Conservation (phyloP, 2,888 invertebrate species). For the Sarcophaga caerulescens region DNA sequence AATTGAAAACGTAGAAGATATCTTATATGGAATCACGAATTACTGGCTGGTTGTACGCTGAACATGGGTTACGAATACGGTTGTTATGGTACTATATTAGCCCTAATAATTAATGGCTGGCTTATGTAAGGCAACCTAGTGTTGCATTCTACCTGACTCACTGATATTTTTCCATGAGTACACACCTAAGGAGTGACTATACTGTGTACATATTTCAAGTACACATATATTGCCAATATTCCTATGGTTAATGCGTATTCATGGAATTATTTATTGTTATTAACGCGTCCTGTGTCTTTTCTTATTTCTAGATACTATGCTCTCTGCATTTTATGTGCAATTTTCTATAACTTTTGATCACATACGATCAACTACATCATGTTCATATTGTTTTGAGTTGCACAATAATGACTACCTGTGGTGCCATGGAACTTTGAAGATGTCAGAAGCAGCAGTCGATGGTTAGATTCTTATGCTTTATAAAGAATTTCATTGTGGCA, state of each 20-base stretch:
- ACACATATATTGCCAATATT: slow-evolving; percentile 12
- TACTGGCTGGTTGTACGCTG: no score
- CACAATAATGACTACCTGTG: slow-evolving; percentile 64
- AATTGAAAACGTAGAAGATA: no score
- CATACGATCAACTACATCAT: neutral
- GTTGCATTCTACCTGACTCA: no score
- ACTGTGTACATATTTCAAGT: slow-evolving; percentile 10
- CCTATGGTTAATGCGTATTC: slow-evolving; percentile 62
- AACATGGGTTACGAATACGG: no score
- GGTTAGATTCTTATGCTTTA: slow-evolving; percentile 33
- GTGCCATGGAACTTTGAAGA: slow-evolving; percentile 45
- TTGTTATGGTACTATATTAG: no score
- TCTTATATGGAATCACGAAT: no score
- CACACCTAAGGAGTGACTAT: neutral
- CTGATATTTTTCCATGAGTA: slow-evolving; percentile 30
- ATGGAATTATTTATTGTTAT: slow-evolving; percentile 65
- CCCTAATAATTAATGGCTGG: no score
- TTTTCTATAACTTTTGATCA: neutral
- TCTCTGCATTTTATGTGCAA: neutral
- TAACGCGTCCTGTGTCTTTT: slow-evolving; percentile 42
- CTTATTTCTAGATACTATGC: neutral
- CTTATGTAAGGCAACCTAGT: no score
- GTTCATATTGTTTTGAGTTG: slow-evolving; percentile 6
- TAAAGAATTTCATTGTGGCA: slow-evolving; percentile 48
- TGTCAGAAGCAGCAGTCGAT: slow-evolving; percentile 33